Evolutionary conservation across 2,888 invertebrate species (phyloP), one percentile per base, ranked within the genome.

Genomic region (Lamproptera curius): DNA sequence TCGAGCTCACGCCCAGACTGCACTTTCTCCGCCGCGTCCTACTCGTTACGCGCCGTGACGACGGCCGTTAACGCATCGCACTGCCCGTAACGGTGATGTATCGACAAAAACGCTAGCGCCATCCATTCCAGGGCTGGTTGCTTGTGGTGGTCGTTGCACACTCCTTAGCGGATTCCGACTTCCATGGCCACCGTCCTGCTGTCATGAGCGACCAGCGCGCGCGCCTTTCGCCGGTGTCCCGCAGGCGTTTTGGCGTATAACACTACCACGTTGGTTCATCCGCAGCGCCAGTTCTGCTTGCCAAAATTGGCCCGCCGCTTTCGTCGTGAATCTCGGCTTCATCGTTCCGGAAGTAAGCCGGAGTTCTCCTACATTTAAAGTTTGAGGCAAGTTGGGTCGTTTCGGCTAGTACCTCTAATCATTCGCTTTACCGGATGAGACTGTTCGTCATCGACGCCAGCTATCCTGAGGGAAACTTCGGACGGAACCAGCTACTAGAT

Each of bases 231-330:
- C 23, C 58, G 58, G 61, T 56, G 53, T 58, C 56, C 66, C 55
- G 55, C 68, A 59, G 65, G 90, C 89, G 89, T 89, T 84, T 79
- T 89, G 90, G 90, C 90, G 86, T 91, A 90, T 91, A 91, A 89
- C 87, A 89, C 87, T 75, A 80, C 90, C 90, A n/a, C n/a, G 91
- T 91, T 89, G 90, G 90, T 92, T 92, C 91, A 92, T 91, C 91
- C 91, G 89, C 91, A 92, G 89, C 92, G 90, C 92, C 91, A 92
- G 92, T 93, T 92, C 91, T 92, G 91, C 91, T 92, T 92, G 91
- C 91, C 91, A 91, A 91, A 91, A 91, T 75, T 90, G 91, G 91
- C 91, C 91, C 91, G 91, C 35, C 16, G 14, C 13, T 9, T 13
- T 3, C 34, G 34, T 34, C 34, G 14, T 34, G 13, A 34, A 34